Percentiles rank a stretch among this genome's conserved stretches.
phyloP scores from a whole-genome alignment of 2,888 invertebrate species.

The Sesia bembeciformis region DNA sequence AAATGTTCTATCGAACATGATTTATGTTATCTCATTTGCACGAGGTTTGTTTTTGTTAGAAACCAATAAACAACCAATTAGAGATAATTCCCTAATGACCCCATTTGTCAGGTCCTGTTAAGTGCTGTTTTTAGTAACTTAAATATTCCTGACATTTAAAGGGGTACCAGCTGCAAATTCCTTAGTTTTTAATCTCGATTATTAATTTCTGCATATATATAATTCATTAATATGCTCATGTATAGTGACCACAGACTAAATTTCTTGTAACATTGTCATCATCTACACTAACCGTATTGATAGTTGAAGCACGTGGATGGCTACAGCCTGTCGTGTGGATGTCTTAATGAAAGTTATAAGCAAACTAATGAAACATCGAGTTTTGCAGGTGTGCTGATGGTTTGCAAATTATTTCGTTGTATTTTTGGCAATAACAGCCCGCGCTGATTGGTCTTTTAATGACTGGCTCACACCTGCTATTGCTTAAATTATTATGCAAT shows the following conservation, averaged over 20 bases:
- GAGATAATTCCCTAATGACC: conserved; percentile 3
- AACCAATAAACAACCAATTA: conserved; percentile 1
- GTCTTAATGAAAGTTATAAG: not conserved
- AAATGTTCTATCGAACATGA: not conserved
- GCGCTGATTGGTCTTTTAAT: conserved; percentile 27
- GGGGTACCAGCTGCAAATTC: not conserved
- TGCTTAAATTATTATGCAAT: not conserved
- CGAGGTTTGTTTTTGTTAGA: not conserved
- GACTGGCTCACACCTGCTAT: conserved; percentile 30
- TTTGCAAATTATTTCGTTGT: conserved; percentile 26
- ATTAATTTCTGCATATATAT: not conserved
- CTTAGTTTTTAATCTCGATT: not conserved
- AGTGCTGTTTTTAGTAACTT: not conserved
- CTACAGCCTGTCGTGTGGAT: not conserved
- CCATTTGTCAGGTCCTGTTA: conserved; percentile 3
- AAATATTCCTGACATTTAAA: not conserved
- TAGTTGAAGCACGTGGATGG: not conserved
- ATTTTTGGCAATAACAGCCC: conserved; percentile 24
- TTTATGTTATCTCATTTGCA: not conserved
- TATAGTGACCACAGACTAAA: not conserved
- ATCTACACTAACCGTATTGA: not conserved
- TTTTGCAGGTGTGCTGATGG: conserved; percentile 28
- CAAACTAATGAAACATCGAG: not conserved
- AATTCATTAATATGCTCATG: not conserved
- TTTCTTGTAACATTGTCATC: not conserved